Base-by-base conservation (phyloP, 2,797 vertebrate species). In the Adelosebastes latens region DNA sequence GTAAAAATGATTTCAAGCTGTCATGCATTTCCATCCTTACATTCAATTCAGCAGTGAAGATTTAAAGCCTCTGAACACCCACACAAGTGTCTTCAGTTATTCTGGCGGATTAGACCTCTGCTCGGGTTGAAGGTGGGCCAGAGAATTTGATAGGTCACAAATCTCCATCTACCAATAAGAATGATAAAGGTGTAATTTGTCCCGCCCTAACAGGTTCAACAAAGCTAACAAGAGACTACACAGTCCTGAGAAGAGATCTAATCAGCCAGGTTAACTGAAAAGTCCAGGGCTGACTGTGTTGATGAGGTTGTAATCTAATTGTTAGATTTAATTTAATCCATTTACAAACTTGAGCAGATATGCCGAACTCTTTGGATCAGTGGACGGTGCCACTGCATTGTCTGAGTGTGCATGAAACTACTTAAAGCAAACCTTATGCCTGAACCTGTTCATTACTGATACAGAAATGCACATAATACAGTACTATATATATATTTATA, bases 391-490 rank as follows among this genome's bases (percentile, higher is more conserved):
- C 46, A 65, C 59, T 69, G 31, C 22, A 29, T 63, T 10, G 20
- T 59, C 31, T 34, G 65, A 13, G 22, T 32, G 12, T 75, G 67
- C 16, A 62, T 60, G 24, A 66, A n/a, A 64, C 13, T 39, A 9
- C 32, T 79, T 46, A 32, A 52, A 74, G 34, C 60, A 65, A 71
- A 64, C 25, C 34, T 32, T 20, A 24, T 31, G 14, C 29, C 31
- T 58, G 11, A 46, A 53, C 24, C 34, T 29, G 59, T 55, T 66
- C 14, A 66, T 77, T 58, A 32, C 72, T 56, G 29, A 32, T 29
- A 59, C 29, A 71, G 22, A 84, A 65, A 70, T 75, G 20, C 46
- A 67, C 31, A 66, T 25, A 68, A 20, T 72, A 53, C 20, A 69
- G 16, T 36, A 46, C 42, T 46, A 18, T 46, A 46, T 42, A 42